Evolutionary conservation across 35 echinoderm and acorn worm species (phyloP).

Genomic region (Apostichopus parvimensis): DNA sequence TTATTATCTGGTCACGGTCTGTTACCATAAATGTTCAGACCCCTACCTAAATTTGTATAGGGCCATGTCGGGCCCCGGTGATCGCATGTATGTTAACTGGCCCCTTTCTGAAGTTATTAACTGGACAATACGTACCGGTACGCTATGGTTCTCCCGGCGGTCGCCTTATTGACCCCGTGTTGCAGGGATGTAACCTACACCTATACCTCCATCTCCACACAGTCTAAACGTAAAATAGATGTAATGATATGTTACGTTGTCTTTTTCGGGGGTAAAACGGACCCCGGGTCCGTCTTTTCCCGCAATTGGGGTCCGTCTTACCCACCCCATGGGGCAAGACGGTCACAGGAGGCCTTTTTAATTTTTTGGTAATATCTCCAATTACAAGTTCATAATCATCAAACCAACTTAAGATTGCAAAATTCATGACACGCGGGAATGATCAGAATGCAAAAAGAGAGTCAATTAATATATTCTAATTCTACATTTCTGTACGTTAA

Average conservation of each 20-base stretch:
- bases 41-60: no score
- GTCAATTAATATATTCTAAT: slow-evolving; percentile 27
- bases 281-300: neutral
- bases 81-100: no score
- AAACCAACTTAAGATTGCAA: slow-evolving; percentile 9
- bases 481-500: slow-evolving; percentile 8
- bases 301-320: neutral
- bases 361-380: slow-evolving; percentile 35
- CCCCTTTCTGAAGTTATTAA: no score
- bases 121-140: no score
- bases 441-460: slow-evolving; percentile 15
- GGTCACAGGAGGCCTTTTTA: slow-evolving; percentile 16
- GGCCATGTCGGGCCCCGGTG: no score
- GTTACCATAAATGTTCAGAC: no score
- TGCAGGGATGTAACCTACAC: no score
- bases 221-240: neutral
- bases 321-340: slow-evolving; percentile 11
- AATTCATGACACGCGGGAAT: slow-evolving; percentile 23
- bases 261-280: neutral
- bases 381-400: neutral
- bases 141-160: no score
- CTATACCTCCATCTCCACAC: no score
- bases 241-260: neutral
- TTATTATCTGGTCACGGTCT: no score
- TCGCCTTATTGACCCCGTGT: no score